Base-by-base conservation (phyloP, 2,888 invertebrate genomes). In the Octonoba sinensis region DNA sequence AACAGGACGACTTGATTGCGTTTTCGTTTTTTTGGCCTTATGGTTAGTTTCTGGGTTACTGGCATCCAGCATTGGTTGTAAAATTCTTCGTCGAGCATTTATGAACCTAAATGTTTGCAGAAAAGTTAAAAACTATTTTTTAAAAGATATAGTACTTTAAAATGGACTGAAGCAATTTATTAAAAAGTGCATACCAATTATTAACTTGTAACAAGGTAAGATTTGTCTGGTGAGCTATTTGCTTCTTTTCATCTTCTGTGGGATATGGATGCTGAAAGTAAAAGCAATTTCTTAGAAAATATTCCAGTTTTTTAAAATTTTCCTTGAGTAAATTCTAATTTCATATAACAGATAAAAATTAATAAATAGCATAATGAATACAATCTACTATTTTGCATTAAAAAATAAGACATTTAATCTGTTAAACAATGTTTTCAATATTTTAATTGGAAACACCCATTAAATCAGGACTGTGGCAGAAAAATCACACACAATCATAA, bases 211-310 rank as follows among this genome's bases (percentile, higher is more conserved):
- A 90, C 69, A 96, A 89, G 0, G 96, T 96, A 76, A 97, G 91
- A 86, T 96, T 93, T 49, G 96, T 96, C 88, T 96, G 95, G 36
- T 93, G 93, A 1, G 96, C 96, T 82, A 97, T 93, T 84, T 94
- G 93, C 47, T 95, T 92, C 88, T 97, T 97, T 88, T 97, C 96
- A 87, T 96, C 96, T 89, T 96, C 96, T 67, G 96, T 96, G 0
- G 97, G 97, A 88, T 97, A 97, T 0, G 96, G 96, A 90, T 96
- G 96, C 96, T 96, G 90, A 0, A 88, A 88, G 78, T 84, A 75
- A 82, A 67, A 59, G 36, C 3, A 36, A 36, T 36, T 4, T 15
- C 46, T 20, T 6, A 36, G 11, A 11, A 36, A 36, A 36, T 11
- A 36, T 36, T 36, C 3, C 11, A 8, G 8, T 2, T 8, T 4